Evolutionary conservation across 1,140 invertebrate species (phyloP).

Genomic region (Bradynema listronoti): DNA sequence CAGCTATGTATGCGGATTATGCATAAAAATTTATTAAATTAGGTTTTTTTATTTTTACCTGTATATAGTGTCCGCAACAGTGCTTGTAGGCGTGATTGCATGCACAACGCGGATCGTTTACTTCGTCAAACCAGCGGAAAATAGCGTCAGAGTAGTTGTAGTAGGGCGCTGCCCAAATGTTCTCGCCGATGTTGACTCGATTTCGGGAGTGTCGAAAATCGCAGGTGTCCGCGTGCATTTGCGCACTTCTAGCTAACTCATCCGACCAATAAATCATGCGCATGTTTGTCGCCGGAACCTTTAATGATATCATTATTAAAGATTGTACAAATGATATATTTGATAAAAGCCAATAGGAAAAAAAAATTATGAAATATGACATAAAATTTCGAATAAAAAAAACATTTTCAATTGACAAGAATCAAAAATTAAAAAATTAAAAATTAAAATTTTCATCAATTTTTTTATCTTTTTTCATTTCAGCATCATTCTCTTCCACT

Average conservation of each 20-base stretch:
- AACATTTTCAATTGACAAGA: neutral
- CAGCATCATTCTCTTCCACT: neutral
- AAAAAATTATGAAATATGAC: conserved; percentile 11
- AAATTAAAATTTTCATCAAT: neutral
- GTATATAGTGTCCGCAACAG: conserved; percentile 57
- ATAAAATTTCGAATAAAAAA: neutral
- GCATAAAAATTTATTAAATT: no score
- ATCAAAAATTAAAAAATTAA: conserved; percentile 15
- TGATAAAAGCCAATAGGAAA: conserved; percentile 8
- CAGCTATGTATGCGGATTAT: no score
- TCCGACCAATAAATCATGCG: conserved; percentile 57
- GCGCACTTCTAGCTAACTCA: conserved; percentile 50
- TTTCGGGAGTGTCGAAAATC: conserved; percentile 56
- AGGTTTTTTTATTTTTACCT: conserved; percentile 32
- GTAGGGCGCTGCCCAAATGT: conserved; percentile 57
- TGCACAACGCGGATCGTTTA: conserved; percentile 54
- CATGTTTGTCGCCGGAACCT: conserved; percentile 57
- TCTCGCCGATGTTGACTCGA: conserved; percentile 54
- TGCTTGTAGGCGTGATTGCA: conserved; percentile 57
- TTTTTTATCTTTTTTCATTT: conserved; percentile 20
- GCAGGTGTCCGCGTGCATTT: conserved; percentile 55
- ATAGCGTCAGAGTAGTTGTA: conserved; percentile 56
- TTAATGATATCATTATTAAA: conserved; percentile 14
- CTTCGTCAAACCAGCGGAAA: conserved; percentile 54
- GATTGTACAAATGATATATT: neutral